These are phyloP conservation scores for Antechinus flavipes DNA, from an alignment of 2,113 vertebrate species.

Conservation along the genomic window DNA sequence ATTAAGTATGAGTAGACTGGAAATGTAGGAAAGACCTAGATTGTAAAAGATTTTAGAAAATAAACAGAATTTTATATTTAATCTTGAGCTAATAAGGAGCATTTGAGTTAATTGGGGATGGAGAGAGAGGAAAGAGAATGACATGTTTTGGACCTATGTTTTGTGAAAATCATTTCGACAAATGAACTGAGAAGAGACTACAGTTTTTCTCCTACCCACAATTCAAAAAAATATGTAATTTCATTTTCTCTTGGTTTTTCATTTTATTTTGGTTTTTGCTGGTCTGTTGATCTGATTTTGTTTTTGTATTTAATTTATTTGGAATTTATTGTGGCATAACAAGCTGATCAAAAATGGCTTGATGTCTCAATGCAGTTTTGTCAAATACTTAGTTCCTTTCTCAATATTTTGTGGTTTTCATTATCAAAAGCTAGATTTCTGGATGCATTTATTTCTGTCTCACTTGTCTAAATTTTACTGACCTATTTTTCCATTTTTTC, in stretches of 20 bases:
- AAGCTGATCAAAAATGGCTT: not conserved
- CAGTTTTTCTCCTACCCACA: not conserved
- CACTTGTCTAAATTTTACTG: not conserved
- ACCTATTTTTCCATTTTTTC: not conserved
- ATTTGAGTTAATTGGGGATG: not conserved
- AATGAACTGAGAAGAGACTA: not conserved
- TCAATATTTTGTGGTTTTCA: not conserved
- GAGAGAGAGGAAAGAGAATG: not conserved
- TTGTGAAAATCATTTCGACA: not conserved
- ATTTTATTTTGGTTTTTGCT: not conserved
- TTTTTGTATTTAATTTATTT: not conserved
- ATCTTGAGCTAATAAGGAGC: not conserved
- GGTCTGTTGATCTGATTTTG: not conserved
- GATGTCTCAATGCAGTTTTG: not conserved
- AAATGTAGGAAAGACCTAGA: not conserved
- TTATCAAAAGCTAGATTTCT: not conserved
- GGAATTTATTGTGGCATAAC: not conserved
- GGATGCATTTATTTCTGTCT: not conserved
- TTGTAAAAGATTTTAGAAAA: not conserved
- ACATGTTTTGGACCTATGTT: not conserved
- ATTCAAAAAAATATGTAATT: not conserved
- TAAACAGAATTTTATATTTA: not conserved
- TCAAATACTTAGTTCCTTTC: not conserved
- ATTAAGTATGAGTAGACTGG: not conserved
- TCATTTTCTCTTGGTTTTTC: not conserved